Conservation (phyloP, 2,888 invertebrate species). For the Urechis unicinctus region DNA sequence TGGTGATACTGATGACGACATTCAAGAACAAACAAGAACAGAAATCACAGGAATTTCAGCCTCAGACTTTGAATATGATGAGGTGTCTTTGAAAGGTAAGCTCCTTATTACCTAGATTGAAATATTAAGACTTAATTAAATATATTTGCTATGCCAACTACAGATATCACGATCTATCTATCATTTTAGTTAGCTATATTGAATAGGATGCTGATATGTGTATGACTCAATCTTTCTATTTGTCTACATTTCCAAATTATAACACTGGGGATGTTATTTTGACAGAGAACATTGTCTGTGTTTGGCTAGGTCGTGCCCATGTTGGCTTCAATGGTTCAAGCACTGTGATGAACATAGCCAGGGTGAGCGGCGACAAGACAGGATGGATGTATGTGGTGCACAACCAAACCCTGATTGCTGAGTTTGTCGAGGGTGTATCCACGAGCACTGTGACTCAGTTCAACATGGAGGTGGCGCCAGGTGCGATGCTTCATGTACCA, state of each 20-base stretch:
- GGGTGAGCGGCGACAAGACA: constrained; percentile 27
- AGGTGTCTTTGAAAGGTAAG: constrained; percentile 24
- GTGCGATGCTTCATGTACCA: constrained; percentile 28
- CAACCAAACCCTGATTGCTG: constrained; percentile 25
- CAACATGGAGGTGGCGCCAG: constrained; percentile 24
- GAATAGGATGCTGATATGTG: no score
- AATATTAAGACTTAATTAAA: no score
- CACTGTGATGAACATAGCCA: constrained; percentile 19
- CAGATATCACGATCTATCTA: no score
- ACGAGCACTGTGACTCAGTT: constrained; percentile 22
- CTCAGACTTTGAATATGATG: constrained; percentile 23
- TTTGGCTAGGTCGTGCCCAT: constrained; percentile 29
- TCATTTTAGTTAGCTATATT: no score
- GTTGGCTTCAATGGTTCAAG: constrained; percentile 16
- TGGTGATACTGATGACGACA: constrained; percentile 21
- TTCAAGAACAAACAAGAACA: constrained; percentile 25
- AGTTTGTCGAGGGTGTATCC: constrained; percentile 25
- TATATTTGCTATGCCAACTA: constrained; percentile 6
- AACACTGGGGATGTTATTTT: no score
- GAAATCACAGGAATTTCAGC: constrained; percentile 20
- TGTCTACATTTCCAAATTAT: no score
- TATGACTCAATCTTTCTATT: no score
- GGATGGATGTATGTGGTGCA: constrained; percentile 24
- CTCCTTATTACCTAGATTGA: no score
- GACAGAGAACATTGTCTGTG: no score